Base-by-base conservation (phyloP, 1,140 invertebrate species). In the Polypedilum vanderplanki region DNA sequence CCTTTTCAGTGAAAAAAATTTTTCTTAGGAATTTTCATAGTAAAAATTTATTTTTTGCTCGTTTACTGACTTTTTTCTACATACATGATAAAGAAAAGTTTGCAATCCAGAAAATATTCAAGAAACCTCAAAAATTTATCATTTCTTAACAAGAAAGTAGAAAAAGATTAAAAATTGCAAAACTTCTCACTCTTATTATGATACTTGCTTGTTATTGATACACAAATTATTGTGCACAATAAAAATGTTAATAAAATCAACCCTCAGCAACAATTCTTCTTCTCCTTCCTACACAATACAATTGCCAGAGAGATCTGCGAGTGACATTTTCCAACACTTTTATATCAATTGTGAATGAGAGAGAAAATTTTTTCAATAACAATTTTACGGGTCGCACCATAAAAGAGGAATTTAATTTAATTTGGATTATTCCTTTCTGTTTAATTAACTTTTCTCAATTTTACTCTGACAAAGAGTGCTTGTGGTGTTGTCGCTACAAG, bases 241-340 rank as follows among this genome's bases (percentile, higher is more conserved):
- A 70, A 70, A 70, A 70, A 70, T 70, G 65, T 70, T 70, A 70
- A 70, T 70, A 70, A 70, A 70, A 70, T 18, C 20, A 70, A 70
- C 65, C 65, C 65, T 22, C 20, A 20, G 17, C 17, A 70, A 57
- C 10, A 57, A 15, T 15, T 57, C n/a, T 57, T 57, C 46, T 7
- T 15, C n/a, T 57, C 46, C 1, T 7, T 17, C 65, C 9, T 22
- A 4, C 17, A 70, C 65, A 70, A 9, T 18, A 18, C 20, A 17
- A 18, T 7, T 67, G 7, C n/a, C 2, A 33, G 65, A 70, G 20
- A 17, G n/a, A 22, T 70, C 65, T 70, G 65, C 18, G 18, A 18
- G 17, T 70, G 65, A 70, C 65, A 70, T 22, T 20, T 70, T 18
- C 20, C 65, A 70, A 70, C 65, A 70, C 65, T 70, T 70, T 70